Base-by-base conservation (phyloP, 2,113 vertebrate genomes). In the Ophthalmolycus amberensis region DNA sequence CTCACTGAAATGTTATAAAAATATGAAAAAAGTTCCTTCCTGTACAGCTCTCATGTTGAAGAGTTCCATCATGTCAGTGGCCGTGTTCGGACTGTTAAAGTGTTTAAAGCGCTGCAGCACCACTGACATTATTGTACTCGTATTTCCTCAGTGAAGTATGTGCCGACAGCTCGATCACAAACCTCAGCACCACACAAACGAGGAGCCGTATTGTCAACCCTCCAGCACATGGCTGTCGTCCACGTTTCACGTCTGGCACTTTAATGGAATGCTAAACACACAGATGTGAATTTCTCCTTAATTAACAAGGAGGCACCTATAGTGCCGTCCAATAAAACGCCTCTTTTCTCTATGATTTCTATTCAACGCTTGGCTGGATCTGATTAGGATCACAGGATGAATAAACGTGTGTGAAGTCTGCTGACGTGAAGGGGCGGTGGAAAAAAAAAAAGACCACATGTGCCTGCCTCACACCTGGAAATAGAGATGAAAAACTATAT, bases 381-480 rank as follows among this genome's bases (percentile, higher is more conserved):
- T 88, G 83, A 92, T 91, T 85, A 90, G 77, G 72, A 72, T 60
- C 32, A 4, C 14, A 18, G 46, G 22, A 1, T 34, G 79, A 77
- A 81, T 56, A 70, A 67, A 77, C 48, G 34, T 74, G 32, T 4
- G 40, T 50, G 46, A 71, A 20, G 80, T 83, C 38, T 27, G 73
- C 48, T 71, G 58, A 66, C 75, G 66, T 64, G 50, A 22, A 9
- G 50, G 8, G 63, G 50, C 2, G 63, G 72, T 75, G 11, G 78
- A 86, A 62, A 70, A 73, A 75, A 74, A 56, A 81, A 88, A 62
- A 70, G 67, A 74, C 52, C 71, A 88, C 75, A 77, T 90, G 65
- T 86, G 84, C 22, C 72, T 80, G 85, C 65, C 15, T 81, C 46
- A 75, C 90, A 88, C 80, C 76, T 88, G 68, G 71, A 85, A 75